Evolutionary conservation across 1,140 invertebrate species (phyloP).

Genomic region (Chrysoperla carnea): DNA sequence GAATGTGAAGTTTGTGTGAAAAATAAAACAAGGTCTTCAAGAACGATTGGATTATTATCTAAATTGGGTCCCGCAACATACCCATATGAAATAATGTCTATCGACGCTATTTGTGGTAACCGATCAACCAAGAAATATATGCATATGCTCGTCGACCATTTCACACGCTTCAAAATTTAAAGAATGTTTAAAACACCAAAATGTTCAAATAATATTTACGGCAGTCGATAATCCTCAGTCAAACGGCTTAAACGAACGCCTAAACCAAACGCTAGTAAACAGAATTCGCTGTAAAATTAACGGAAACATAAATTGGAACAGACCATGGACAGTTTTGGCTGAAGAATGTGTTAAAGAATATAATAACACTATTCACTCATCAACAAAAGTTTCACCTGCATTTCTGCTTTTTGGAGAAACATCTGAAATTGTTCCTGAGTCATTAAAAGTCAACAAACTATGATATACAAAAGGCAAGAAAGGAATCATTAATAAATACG

Average conservation of each 20-base stretch:
- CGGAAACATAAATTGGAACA: background rate
- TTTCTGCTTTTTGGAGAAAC: too few relatives aligned
- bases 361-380: too few relatives aligned
- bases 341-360: too few relatives aligned
- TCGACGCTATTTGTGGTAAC: constrained; percentile 15
- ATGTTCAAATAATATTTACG: background rate
- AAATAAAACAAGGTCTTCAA: constrained; percentile 19
- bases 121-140: constrained; percentile 17
- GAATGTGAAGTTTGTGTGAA: constrained; percentile 17
- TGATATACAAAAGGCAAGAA: too few relatives aligned
- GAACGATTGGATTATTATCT: constrained; percentile 10
- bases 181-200: background rate
- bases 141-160: constrained; percentile 13
- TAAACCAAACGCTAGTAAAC: background rate
- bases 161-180: too few relatives aligned
- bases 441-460: too few relatives aligned
- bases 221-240: background rate
- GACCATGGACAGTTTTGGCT: background rate
- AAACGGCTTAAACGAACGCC: background rate
- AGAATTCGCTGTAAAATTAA: background rate
- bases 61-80: constrained; percentile 17
- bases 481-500: too few relatives aligned
- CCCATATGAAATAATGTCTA: constrained; percentile 22
- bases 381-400: too few relatives aligned
- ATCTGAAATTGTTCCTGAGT: too few relatives aligned